Conservation (phyloP, 1,140 invertebrate species). For the Eurytemora carolleeae region DNA sequence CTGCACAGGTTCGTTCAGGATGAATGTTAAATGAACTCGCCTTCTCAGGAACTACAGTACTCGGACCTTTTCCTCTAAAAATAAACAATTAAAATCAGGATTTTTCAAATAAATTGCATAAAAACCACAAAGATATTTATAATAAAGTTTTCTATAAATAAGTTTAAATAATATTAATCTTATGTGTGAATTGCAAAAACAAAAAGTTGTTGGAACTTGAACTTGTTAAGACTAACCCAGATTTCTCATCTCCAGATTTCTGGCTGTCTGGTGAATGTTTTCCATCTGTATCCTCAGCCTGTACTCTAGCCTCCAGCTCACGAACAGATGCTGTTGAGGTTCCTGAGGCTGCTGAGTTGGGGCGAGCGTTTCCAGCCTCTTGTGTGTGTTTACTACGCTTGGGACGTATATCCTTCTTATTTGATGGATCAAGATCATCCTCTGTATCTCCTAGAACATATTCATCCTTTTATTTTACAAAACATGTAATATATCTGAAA, state of each 20-base stretch:
- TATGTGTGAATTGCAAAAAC: neutral
- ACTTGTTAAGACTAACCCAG: slow-evolving; percentile 1
- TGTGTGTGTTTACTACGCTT: neutral
- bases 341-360: neutral
- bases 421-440: neutral
- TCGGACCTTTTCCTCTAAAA: neutral
- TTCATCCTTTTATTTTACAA: too few species aligned
- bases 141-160: neutral
- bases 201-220: too few species aligned
- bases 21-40: slow-evolving; percentile 63
- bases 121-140: neutral
- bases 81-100: neutral
- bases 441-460: neutral
- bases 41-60: slow-evolving; percentile 57
- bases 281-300: neutral
- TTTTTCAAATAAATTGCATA: neutral
- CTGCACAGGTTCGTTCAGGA: slow-evolving; percentile 49
- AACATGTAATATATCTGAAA: too few species aligned
- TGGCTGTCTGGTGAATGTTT: neutral
- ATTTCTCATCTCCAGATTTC: neutral
- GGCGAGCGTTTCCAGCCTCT: neutral
- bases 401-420: too few species aligned
- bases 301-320: neutral
- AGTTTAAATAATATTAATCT: neutral
- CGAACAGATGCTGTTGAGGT: neutral